Percentiles rank a stretch among this genome's conserved stretches.
These are phyloP conservation scores for Lasiommata megera DNA, from an alignment of 2,888 invertebrate species.

Conservation along the genomic window DNA sequence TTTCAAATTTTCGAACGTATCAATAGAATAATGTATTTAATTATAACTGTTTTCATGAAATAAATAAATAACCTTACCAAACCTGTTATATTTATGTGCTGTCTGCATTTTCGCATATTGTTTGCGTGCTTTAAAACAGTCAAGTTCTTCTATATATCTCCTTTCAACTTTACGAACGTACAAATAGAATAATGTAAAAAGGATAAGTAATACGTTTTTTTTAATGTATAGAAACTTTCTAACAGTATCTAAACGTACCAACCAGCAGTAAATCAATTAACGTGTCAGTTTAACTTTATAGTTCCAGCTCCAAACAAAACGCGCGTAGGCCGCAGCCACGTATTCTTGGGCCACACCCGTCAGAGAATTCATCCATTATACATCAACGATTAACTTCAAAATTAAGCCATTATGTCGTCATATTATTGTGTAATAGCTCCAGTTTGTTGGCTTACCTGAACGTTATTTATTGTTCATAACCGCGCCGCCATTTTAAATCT, in stretches of 20 bases:
- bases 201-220: too few species aligned
- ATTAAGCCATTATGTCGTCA: conserved; percentile 49
- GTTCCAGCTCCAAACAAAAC: conserved; percentile 47
- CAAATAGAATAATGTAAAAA: too few species aligned
- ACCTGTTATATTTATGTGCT: too few species aligned
- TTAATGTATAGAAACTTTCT: too few species aligned
- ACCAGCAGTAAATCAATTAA: conserved; percentile 50
- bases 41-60: too few species aligned
- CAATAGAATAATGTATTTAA: too few species aligned
- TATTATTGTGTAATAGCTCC: conserved; percentile 49
- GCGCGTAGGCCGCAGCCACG: conserved; percentile 59
- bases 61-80: too few species aligned
- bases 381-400: conserved; percentile 54
- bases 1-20: too few species aligned
- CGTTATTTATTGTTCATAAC: conserved; percentile 63
- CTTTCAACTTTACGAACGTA: too few species aligned
- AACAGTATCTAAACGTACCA: not conserved
- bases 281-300: conserved; percentile 62
- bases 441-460: conserved; percentile 66
- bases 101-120: too few species aligned
- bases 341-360: conserved; percentile 51
- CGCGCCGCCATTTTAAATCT: conserved; percentile 64
- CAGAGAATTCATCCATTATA: conserved; percentile 53
- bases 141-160: too few species aligned
- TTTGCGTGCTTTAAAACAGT: too few species aligned